These are phyloP conservation scores for Gallinago stenura DNA, from an alignment of 2,797 vertebrate genomes.

Conservation along the genomic window DNA sequence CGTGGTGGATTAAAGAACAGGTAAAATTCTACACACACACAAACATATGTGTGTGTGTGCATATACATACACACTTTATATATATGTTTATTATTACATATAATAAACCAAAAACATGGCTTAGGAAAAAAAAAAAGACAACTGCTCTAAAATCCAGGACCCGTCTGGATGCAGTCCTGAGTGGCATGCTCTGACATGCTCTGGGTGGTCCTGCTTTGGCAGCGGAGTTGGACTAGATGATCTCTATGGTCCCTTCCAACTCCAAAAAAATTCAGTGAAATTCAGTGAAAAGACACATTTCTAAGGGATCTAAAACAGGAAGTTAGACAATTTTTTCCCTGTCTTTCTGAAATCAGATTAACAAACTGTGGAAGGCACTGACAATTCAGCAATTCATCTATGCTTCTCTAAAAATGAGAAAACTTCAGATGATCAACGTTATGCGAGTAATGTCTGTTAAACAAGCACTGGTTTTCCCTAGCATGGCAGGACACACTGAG, in stretches of 20 bases:
- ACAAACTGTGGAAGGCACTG: not conserved
- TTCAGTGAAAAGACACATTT: not conserved
- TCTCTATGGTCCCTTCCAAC: too few relatives aligned
- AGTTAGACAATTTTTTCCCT: not conserved
- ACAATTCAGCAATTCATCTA: not conserved
- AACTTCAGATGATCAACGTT: not conserved
- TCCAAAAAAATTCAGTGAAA: too few relatives aligned
- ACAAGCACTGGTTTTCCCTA: not conserved
- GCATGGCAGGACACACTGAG: fast-evolving
- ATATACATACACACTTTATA: not conserved
- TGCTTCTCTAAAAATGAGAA: not conserved
- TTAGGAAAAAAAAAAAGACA: not conserved
- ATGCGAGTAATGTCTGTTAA: not conserved
- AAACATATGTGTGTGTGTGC: fast-evolving
- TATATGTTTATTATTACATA: not conserved
- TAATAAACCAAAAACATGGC: not conserved
- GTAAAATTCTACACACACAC: not conserved
- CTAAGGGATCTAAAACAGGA: not conserved
- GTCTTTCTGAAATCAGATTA: not conserved
- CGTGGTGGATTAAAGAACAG: not conserved
- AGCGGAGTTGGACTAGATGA: too few relatives aligned
- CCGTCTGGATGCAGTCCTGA: too few relatives aligned
- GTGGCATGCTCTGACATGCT: too few relatives aligned
- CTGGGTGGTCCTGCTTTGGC: too few relatives aligned
- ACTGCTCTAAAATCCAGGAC: not conserved